A percentile compares a stretch with the other conserved stretches of the same genome.
Evolutionary conservation across 2,888 invertebrate genomes (phyloP).

Genomic region (Tetragnatha montana): DNA sequence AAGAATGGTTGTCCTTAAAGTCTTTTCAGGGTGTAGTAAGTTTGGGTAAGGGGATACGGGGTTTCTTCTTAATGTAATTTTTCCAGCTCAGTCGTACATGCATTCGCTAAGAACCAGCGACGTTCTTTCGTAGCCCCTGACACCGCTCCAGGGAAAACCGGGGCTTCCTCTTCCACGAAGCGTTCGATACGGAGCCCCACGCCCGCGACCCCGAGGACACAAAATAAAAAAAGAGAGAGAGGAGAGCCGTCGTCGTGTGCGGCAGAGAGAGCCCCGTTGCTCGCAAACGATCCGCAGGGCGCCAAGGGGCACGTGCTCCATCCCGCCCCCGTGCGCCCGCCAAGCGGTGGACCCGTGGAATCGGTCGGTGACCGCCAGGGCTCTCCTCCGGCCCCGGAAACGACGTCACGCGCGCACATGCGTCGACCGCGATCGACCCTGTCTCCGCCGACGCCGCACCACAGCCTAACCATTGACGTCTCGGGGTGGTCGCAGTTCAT

Average conservation of each 20-base stretch:
- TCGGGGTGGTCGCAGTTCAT: not conserved
- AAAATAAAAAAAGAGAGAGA: not conserved
- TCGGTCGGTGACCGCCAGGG: slow-evolving; percentile 67
- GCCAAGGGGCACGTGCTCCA: not conserved
- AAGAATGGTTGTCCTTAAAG: no score
- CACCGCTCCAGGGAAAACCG: no score
- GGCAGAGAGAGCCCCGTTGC: not conserved
- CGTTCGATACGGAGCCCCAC: no score
- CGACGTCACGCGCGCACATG: slow-evolving; percentile 58
- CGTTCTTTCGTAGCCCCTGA: no score
- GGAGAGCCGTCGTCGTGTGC: slow-evolving; percentile 10
- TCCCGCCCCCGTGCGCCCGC: slow-evolving; percentile 9
- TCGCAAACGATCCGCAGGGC: not conserved
- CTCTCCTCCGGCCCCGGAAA: slow-evolving; percentile 45
- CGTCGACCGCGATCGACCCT: slow-evolving; percentile 68
- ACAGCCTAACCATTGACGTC: not conserved
- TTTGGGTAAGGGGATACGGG: no score
- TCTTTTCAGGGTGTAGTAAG: no score
- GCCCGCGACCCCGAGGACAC: slow-evolving; percentile 47
- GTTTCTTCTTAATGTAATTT: no score
- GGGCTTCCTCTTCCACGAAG: no score
- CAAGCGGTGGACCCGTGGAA: not conserved
- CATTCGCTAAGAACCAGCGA: no score
- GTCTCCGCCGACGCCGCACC: not conserved
- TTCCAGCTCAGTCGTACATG: no score